Evolutionary conservation across 2,113 vertebrate species (phyloP).

Genomic region (Perccottus glenii): DNA sequence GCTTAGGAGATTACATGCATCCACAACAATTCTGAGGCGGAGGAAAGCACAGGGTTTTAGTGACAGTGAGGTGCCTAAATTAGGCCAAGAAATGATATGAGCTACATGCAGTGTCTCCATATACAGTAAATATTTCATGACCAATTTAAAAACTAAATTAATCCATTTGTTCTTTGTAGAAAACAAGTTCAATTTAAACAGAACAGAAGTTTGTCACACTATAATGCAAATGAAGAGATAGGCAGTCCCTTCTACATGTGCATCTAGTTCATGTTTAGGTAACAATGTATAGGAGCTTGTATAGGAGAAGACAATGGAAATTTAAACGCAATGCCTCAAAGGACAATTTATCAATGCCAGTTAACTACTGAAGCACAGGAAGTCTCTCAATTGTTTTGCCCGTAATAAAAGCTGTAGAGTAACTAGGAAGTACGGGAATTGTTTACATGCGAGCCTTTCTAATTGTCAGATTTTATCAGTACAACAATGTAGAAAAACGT

Average conservation of each 20-base stretch:
- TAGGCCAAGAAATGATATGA: conserved; percentile 24
- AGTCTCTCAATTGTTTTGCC: conserved; percentile 3
- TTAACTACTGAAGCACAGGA: conserved; percentile 5
- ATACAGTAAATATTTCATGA: conserved; percentile 22
- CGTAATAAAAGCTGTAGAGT: background rate
- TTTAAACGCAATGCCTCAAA: conserved; percentile 30
- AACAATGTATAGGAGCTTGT: background rate
- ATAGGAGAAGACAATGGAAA: conserved; percentile 18
- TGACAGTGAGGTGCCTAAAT: conserved; percentile 27
- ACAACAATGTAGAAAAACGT: background rate
- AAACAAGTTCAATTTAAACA: conserved; percentile 9
- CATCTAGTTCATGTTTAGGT: background rate
- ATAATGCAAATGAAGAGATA: conserved; percentile 21
- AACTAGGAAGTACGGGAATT: background rate
- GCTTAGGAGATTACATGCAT: conserved; percentile 69
- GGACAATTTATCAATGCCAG: conserved; percentile 27
- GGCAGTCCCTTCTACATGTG: background rate
- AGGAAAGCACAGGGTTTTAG: conserved; percentile 26
- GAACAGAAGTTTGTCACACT: conserved; percentile 4
- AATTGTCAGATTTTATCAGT: background rate
- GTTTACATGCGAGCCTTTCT: background rate
- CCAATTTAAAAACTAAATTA: conserved; percentile 12
- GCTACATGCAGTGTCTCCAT: conserved; percentile 7
- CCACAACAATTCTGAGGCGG: conserved; percentile 47
- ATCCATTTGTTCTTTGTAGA: conserved; percentile 20